These are phyloP conservation scores for Tretioscincus oriximinensis DNA, from an alignment of 2,113 vertebrate genomes.

Conservation along the genomic window DNA sequence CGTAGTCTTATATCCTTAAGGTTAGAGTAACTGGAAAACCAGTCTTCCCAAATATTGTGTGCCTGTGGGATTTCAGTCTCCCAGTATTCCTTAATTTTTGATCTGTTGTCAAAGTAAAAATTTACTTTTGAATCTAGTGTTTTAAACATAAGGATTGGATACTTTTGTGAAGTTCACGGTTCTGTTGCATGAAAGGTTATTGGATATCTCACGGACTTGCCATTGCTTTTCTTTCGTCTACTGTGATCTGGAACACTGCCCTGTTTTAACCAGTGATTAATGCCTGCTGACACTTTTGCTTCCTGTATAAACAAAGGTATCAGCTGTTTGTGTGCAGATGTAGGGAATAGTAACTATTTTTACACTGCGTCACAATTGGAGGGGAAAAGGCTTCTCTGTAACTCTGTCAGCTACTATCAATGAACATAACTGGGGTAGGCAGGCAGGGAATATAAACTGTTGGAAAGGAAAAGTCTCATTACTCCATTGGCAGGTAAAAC, in stretches of 20 bases:
- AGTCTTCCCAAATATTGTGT: no score
- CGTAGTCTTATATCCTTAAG: no score
- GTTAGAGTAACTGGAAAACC: no score
- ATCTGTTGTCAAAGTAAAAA: no score
- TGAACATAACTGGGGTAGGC: neutral
- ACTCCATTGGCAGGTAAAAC: neutral
- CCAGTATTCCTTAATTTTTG: no score
- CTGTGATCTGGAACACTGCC: conserved; percentile 21
- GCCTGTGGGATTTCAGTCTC: no score
- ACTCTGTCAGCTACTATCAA: neutral
- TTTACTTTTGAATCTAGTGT: neutral
- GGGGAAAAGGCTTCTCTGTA: neutral
- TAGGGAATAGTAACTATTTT: neutral
- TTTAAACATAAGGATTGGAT: neutral
- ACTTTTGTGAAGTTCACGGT: neutral
- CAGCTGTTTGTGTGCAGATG: neutral
- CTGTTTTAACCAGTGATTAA: conserved; percentile 41
- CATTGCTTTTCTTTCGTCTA: neutral
- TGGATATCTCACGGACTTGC: neutral
- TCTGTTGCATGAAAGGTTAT: neutral
- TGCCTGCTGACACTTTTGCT: conserved; percentile 33
- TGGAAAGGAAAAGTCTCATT: neutral
- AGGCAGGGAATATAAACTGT: neutral
- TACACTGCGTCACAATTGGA: neutral
- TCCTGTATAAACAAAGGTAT: neutral